A percentile compares a stretch with the other conserved stretches of the same genome.
These are phyloP conservation scores for Anoncus sp. DNA, from an alignment of 2,888 invertebrate genomes.

Conservation along the genomic window DNA sequence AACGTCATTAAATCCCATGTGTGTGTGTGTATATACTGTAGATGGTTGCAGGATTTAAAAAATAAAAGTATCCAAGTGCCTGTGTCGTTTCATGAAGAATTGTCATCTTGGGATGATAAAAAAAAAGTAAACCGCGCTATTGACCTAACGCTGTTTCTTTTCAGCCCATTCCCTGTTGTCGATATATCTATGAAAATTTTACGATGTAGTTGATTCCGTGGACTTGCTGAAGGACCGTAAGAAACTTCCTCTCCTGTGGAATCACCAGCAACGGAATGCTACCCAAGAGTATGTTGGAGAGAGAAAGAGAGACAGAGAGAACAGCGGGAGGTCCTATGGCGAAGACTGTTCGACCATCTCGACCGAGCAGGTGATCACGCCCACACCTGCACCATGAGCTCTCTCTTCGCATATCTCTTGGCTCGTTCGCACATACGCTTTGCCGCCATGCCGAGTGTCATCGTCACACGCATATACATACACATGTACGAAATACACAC, in stretches of 20 bases:
- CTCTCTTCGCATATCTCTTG: conserved; percentile 45
- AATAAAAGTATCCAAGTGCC: not conserved
- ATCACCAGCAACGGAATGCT: conserved; percentile 49
- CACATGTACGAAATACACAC: not conserved
- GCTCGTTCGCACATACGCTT: conserved; percentile 36
- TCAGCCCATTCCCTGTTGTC: not conserved
- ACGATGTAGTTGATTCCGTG: conserved; percentile 4
- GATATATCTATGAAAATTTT: conserved; percentile 6
- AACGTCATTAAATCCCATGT: conserved; percentile 22
- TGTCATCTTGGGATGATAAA: not conserved
- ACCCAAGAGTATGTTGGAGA: conserved; percentile 30
- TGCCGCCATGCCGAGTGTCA: conserved; percentile 37
- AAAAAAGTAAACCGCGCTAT: conserved; percentile 16
- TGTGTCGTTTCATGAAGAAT: not conserved
- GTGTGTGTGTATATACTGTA: no score
- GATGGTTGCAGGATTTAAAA: conserved; percentile 8
- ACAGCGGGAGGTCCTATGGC: conserved; percentile 58
- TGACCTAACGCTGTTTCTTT: conserved; percentile 8
- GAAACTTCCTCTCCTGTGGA: conserved; percentile 9
- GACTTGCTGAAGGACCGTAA: not conserved
- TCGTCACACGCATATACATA: conserved; percentile 28
- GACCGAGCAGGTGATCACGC: conserved; percentile 79
- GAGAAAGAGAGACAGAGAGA: no score
- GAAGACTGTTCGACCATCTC: conserved; percentile 55
- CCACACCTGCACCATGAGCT: conserved; percentile 73